Evolutionary conservation across 2,888 invertebrate genomes (phyloP).

Genomic region (Synanthedon andrenaeformis): DNA sequence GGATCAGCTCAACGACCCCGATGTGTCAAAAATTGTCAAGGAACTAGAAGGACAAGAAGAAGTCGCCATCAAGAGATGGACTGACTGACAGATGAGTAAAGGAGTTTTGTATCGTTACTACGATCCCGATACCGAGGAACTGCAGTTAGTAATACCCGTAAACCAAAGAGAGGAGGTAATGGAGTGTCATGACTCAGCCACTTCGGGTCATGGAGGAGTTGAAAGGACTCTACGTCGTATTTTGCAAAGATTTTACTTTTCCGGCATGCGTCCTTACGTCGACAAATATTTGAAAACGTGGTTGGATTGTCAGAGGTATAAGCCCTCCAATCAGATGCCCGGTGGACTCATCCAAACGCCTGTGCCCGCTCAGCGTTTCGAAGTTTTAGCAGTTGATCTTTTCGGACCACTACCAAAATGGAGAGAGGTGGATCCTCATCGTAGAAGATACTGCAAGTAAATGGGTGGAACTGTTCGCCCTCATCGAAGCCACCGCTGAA

Average conservation of each 20-base stretch:
- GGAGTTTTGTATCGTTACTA: conserved; percentile 7
- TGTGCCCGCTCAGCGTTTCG: conserved; percentile 5
- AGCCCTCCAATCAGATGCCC: conserved; percentile 8
- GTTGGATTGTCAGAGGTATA: conserved; percentile 9
- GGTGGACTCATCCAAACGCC: conserved; percentile 6
- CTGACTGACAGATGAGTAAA: conserved; percentile 4
- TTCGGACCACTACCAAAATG: conserved; percentile 10
- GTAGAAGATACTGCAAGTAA: conserved; percentile 7
- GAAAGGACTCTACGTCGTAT: conserved; percentile 9
- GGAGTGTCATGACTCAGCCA: conserved; percentile 10
- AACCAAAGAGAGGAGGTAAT: conserved; percentile 4
- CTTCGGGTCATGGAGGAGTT: conserved; percentile 13
- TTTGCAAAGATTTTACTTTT: no score
- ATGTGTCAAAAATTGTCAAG: conserved; percentile 6
- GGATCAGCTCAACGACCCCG: conserved; percentile 4
- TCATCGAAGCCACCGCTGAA: conserved; percentile 9
- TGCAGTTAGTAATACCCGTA: conserved; percentile 8
- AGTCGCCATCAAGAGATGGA: conserved; percentile 6
- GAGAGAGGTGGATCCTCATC: conserved; percentile 12
- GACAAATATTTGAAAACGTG: no score
- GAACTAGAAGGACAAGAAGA: conserved; percentile 8
- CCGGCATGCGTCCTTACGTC: no score
- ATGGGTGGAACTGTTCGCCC: conserved; percentile 15
- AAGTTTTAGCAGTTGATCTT: conserved; percentile 11
- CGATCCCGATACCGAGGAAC: conserved; percentile 1